phyloP scores from a whole-genome alignment of 2,888 invertebrate species.

The Platyscelio sp. region DNA sequence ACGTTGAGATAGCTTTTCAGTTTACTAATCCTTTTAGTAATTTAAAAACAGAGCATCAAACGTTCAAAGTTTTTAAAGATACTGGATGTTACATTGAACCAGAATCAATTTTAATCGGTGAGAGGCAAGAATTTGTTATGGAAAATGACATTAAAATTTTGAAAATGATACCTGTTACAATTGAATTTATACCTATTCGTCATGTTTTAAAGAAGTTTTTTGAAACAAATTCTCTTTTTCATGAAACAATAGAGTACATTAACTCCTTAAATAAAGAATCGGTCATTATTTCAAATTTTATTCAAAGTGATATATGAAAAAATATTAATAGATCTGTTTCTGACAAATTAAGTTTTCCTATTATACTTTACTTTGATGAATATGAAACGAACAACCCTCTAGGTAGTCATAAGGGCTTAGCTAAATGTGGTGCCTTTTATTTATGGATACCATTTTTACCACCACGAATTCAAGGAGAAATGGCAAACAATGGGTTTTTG shows the following conservation, averaged over 20 bases:
- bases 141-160: conserved; percentile 14
- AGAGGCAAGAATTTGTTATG: conserved; percentile 48
- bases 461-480: conserved; percentile 42
- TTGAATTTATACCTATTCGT: conserved; percentile 52
- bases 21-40: neutral
- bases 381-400: conserved; percentile 26
- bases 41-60: conserved; percentile 20
- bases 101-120: conserved; percentile 36
- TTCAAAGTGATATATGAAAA: conserved; percentile 52
- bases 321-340: neutral
- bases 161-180: conserved; percentile 34
- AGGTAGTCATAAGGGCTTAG: neutral
- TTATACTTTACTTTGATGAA: conserved; percentile 9
- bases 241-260: conserved; percentile 49
- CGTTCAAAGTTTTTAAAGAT: conserved; percentile 40
- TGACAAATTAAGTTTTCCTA: neutral
- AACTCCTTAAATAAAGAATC: neutral
- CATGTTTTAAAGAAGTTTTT: conserved; percentile 56
- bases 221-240: conserved; percentile 41
- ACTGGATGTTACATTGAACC: conserved; percentile 52
- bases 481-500: conserved; percentile 26
- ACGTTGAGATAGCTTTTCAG: neutral
- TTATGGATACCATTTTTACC: conserved; percentile 59
- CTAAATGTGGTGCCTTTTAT: conserved; percentile 69
- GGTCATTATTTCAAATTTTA: conserved; percentile 45